Conservation (phyloP, 2,113 vertebrate genomes). For the Collichthys lucidus region DNA sequence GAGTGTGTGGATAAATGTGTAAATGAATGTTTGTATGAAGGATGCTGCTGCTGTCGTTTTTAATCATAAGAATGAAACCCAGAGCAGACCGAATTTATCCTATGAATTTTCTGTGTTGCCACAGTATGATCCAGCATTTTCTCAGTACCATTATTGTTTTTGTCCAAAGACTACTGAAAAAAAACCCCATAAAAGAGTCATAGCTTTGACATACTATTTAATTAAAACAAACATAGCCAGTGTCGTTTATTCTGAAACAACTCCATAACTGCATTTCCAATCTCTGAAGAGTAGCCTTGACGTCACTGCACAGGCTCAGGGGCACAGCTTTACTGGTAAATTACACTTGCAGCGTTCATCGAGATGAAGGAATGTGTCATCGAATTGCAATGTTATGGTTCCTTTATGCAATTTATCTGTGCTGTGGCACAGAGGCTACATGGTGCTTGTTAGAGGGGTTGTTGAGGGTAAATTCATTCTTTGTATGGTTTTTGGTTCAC, state of each 20-base stretch:
- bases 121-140: constrained; percentile 8
- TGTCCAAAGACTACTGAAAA: constrained; percentile 1
- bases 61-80: constrained; percentile 31
- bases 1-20: not conserved
- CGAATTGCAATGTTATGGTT: not conserved
- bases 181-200: not conserved
- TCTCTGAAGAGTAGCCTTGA: not conserved
- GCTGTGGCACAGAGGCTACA: not conserved
- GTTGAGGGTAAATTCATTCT: not conserved
- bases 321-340: not conserved
- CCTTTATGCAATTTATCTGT: constrained; percentile 17
- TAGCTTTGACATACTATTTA: not conserved
- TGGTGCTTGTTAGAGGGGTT: not conserved
- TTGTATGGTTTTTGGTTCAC: not conserved
- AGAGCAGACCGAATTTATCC: constrained; percentile 5
- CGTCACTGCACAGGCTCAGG: not conserved
- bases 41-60: not conserved
- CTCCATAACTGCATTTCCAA: not conserved
- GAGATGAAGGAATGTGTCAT: constrained; percentile 6
- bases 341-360: constrained; percentile 3
- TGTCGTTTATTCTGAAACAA: constrained; percentile 1
- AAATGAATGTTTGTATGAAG: constrained; percentile 2
- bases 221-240: constrained; percentile 20
- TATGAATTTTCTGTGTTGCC: constrained; percentile 10
- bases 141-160: not conserved